Evolutionary conservation across 2,113 vertebrate species (phyloP).

Genomic region (Platichthys stellatus): DNA sequence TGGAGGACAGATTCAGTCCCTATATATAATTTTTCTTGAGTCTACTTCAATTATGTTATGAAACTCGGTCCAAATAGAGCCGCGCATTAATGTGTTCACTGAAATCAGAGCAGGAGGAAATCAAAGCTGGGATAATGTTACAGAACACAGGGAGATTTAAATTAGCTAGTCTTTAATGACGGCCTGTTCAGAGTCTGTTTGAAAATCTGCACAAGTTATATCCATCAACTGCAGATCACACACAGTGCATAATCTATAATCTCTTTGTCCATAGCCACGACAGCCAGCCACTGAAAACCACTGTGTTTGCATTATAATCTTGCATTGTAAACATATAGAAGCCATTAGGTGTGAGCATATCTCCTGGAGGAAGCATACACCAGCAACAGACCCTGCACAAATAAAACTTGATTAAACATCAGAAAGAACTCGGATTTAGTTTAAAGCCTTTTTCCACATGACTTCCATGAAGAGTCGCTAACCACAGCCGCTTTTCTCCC

Average conservation of each 20-base stretch:
- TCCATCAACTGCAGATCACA: conserved; percentile 1
- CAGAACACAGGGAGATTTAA: conserved; percentile 5
- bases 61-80: not conserved
- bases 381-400: too few relatives aligned
- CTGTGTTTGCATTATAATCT: not conserved
- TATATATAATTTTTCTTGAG: not conserved
- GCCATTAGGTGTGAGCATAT: not conserved
- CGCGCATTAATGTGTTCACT: not conserved
- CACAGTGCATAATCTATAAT: not conserved
- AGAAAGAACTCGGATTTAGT: not conserved
- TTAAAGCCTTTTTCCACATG: not conserved
- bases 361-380: not conserved
- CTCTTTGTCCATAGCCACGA: not conserved
- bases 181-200: not conserved
- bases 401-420: not conserved
- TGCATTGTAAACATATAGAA: not conserved
- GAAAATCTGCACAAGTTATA: conserved; percentile 36
- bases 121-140: not conserved
- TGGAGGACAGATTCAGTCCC: not conserved
- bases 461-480: not conserved
- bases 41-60: not conserved
- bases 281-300: not conserved
- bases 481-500: not conserved
- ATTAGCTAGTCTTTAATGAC: conserved; percentile 8
- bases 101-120: not conserved